Conservation (phyloP, 2,888 invertebrate species). For the Lamellibrachia satsuma region DNA sequence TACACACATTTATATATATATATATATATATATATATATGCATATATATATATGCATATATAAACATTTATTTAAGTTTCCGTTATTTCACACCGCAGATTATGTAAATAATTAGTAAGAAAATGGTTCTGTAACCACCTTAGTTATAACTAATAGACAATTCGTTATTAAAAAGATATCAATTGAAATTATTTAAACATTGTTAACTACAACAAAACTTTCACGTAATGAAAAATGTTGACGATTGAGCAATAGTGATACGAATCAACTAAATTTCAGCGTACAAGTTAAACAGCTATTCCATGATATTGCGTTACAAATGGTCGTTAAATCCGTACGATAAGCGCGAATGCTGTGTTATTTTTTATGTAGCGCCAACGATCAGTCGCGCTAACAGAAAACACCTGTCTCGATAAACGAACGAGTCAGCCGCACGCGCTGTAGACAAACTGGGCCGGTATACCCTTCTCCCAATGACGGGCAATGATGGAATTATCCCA, state of each 20-base stretch:
- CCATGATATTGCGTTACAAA: background rate
- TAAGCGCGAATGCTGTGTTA: background rate
- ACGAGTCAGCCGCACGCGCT: background rate
- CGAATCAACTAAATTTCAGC: no score
- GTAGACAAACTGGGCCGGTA: background rate
- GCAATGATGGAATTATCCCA: background rate
- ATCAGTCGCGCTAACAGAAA: background rate
- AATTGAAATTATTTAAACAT: background rate
- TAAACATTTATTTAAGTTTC: no score
- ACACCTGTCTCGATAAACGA: constrained; percentile 12
- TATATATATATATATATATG: background rate
- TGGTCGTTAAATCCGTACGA: background rate
- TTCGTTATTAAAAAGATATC: no score
- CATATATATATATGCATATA: background rate
- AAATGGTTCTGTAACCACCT: background rate
- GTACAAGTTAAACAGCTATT: background rate
- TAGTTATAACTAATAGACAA: background rate
- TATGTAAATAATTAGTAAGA: background rate
- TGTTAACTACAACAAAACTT: background rate
- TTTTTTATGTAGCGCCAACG: background rate
- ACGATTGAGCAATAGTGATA: no score
- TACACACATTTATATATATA: background rate
- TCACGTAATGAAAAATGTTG: no score
- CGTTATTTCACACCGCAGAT: background rate
- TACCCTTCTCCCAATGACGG: background rate